A percentile compares a stretch with the other conserved stretches of the same genome.
These are phyloP conservation scores for Myathropa florea DNA, from an alignment of 2,888 invertebrate species.

Conservation along the genomic window DNA sequence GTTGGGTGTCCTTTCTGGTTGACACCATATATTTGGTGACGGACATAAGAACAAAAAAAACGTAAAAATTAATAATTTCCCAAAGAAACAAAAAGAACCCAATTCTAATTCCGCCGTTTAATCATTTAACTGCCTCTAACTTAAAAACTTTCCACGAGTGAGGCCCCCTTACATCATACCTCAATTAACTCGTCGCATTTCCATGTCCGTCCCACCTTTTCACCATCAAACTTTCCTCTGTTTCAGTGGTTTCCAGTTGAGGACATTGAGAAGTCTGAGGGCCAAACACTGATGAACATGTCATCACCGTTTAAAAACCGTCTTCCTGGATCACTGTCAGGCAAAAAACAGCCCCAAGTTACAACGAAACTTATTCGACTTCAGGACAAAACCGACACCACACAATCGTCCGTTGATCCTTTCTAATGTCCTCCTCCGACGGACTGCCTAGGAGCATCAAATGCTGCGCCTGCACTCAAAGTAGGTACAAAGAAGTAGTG, in stretches of 20 bases:
- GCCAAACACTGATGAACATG: background rate
- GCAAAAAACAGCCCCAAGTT: background rate
- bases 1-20: too few species aligned
- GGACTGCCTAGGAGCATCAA: background rate
- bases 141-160: too few species aligned
- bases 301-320: background rate
- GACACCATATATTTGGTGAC: too few species aligned
- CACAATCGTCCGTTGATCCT: background rate
- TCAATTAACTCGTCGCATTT: too few species aligned
- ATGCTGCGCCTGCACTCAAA: background rate
- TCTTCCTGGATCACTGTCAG: background rate
- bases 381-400: background rate
- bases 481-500: background rate
- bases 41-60: too few species aligned
- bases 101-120: too few species aligned
- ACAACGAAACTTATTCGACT: background rate
- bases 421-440: background rate
- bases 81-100: too few species aligned
- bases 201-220: background rate
- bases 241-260: background rate
- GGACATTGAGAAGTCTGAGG: background rate
- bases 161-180: too few species aligned
- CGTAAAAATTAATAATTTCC: too few species aligned
- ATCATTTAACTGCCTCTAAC: too few species aligned
- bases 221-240: background rate